Conservation (phyloP, 2,113 vertebrate genomes). For the Bos javanicus region DNA sequence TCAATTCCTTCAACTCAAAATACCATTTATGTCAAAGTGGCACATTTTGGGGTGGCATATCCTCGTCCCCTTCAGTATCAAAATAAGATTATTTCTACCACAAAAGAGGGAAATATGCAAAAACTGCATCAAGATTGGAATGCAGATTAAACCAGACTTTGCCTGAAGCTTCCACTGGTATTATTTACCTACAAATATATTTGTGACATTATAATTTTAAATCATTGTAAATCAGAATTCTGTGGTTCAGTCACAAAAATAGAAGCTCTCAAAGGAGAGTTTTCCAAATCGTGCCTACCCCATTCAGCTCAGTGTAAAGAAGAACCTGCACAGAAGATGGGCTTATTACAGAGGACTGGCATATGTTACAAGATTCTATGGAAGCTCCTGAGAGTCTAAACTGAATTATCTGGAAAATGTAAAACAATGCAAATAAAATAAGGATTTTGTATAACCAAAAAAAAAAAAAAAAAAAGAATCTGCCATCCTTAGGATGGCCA, state of each 20-base stretch:
- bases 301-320: not conserved
- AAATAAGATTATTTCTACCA: constrained; percentile 1
- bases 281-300: not conserved
- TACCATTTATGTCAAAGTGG: not conserved
- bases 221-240: not conserved
- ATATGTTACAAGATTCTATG: not conserved
- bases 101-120: not conserved
- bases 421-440: not conserved
- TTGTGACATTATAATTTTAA: not conserved
- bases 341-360: not conserved
- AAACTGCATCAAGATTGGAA: not conserved
- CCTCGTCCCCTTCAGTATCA: not conserved
- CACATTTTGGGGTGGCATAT: not conserved
- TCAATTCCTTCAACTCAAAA: not conserved
- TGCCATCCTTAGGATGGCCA: not conserved
- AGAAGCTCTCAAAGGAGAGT: not conserved
- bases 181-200: not conserved
- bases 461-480: not conserved
- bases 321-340: not conserved
- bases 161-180: not conserved
- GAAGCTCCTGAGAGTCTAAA: not conserved
- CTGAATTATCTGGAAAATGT: not conserved
- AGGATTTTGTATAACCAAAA: not conserved
- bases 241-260: not conserved
- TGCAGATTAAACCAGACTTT: not conserved